Conservation (phyloP, 2,797 vertebrate genomes). For the Philypnodon macrostomus region DNA sequence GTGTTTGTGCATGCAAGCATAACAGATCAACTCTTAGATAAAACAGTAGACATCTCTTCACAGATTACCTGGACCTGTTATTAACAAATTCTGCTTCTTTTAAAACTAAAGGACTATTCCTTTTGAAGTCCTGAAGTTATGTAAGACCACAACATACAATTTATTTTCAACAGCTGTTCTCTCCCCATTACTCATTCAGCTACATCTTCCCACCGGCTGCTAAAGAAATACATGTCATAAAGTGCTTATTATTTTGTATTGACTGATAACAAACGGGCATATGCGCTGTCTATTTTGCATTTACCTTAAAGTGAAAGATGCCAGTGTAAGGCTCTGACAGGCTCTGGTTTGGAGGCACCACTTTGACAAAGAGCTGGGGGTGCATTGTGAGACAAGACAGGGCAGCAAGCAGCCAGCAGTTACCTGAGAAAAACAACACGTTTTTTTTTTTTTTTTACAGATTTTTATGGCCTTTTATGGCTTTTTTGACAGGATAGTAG, state of each 20-base stretch:
- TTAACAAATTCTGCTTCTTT: background rate
- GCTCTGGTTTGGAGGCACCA: slow-evolving; percentile 76
- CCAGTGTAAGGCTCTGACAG: slow-evolving; percentile 72
- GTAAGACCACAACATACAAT: background rate
- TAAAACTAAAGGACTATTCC: background rate
- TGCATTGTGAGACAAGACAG: slow-evolving; percentile 79
- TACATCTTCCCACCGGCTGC: too few relatives aligned
- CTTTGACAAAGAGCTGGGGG: slow-evolving; percentile 73
- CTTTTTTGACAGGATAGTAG: too few relatives aligned
- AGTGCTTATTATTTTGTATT: background rate
- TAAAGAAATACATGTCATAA: too few relatives aligned
- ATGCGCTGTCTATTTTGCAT: slow-evolving; percentile 22
- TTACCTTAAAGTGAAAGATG: slow-evolving; percentile 79
- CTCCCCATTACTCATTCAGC: background rate
- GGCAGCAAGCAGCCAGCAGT: slow-evolving; percentile 83
- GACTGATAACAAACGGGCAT: background rate
- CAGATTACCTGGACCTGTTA: slow-evolving; percentile 11
- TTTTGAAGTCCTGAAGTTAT: background rate
- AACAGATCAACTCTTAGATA: slow-evolving; percentile 15
- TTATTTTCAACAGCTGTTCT: slow-evolving; percentile 5
- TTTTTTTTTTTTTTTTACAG: too few relatives aligned
- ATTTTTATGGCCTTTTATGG: too few relatives aligned
- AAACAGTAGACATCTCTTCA: slow-evolving; percentile 1
- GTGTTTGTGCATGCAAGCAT: slow-evolving; percentile 16
- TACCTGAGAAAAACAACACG: slow-evolving; percentile 63